These are phyloP conservation scores for Vesta saturnalis DNA, from an alignment of 2,888 invertebrate species.

Conservation along the genomic window DNA sequence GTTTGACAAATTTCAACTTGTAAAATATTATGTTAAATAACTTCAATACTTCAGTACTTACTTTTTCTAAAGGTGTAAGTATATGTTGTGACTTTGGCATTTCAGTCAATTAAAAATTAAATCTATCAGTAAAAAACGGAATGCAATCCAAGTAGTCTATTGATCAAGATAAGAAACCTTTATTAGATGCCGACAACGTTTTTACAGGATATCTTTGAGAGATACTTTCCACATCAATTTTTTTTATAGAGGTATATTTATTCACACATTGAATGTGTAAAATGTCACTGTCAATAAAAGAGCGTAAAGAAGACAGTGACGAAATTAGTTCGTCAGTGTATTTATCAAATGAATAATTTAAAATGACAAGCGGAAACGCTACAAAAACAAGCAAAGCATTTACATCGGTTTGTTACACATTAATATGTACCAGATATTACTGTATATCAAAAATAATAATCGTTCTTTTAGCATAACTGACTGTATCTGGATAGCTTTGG, in stretches of 20 bases:
- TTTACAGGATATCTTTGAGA: no score
- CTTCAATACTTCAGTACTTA: no score
- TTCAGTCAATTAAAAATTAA: no score
- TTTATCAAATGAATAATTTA: slow-evolving; percentile 53
- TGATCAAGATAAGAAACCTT: no score
- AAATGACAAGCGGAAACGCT: slow-evolving; percentile 53
- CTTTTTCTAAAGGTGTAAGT: no score
- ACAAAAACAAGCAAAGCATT: slow-evolving; percentile 32
- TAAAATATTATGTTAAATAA: no score
- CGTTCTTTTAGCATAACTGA: slow-evolving; percentile 15
- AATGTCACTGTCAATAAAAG: background rate
- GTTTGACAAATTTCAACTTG: no score
- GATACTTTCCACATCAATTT: background rate
- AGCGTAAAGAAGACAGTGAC: slow-evolving; percentile 54
- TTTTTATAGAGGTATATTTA: background rate
- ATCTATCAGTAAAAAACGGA: no score
- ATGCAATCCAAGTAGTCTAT: no score
- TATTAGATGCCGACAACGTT: no score
- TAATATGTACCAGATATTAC: slow-evolving; percentile 29
- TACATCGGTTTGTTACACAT: slow-evolving; percentile 25
- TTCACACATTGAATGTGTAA: background rate
- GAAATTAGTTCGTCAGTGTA: slow-evolving; percentile 41
- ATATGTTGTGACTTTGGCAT: no score
- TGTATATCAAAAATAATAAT: slow-evolving; percentile 38
- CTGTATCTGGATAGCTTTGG: slow-evolving; percentile 30